A percentile compares a stretch with the other conserved stretches of the same genome.
Evolutionary conservation across 2,113 vertebrate genomes (phyloP).

Genomic region (Centropristis striata): DNA sequence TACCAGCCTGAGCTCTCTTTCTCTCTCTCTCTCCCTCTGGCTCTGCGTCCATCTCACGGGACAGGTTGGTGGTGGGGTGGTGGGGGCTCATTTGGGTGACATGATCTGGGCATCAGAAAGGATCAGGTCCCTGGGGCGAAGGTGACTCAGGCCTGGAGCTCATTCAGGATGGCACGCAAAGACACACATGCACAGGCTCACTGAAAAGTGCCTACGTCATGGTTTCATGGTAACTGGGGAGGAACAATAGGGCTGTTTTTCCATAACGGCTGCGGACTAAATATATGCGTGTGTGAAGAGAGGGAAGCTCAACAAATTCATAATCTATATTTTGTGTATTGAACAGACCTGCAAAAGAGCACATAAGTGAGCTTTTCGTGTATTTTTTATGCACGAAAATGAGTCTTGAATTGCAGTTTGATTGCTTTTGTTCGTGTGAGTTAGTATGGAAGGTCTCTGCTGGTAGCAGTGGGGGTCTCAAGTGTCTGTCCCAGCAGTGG

Average conservation of each 20-base stretch:
- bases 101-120: constrained; percentile 55
- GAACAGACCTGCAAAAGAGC: background rate
- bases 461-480: constrained; percentile 47
- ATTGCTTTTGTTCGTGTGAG: constrained; percentile 6
- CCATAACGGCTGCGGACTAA: constrained; percentile 13
- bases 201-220: constrained; percentile 36
- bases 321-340: background rate
- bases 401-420: constrained; percentile 4
- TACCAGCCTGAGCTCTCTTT: constrained; percentile 7
- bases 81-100: constrained; percentile 38
- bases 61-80: background rate
- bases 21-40: constrained; percentile 1
- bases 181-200: background rate
- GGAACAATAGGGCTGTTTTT: constrained; percentile 34
- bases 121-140: constrained; percentile 37
- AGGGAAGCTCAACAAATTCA: background rate
- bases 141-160: constrained; percentile 61
- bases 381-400: constrained; percentile 5
- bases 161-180: constrained; percentile 29
- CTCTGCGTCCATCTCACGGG: constrained; percentile 13
- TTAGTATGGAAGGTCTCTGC: constrained; percentile 1
- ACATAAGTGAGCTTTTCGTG: background rate
- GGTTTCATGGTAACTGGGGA: constrained; percentile 24
- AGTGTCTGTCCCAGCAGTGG: constrained; percentile 26
- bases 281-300: background rate